Evolutionary conservation across 2,113 vertebrate species (phyloP).

Genomic region (Atractosteus spatula): DNA sequence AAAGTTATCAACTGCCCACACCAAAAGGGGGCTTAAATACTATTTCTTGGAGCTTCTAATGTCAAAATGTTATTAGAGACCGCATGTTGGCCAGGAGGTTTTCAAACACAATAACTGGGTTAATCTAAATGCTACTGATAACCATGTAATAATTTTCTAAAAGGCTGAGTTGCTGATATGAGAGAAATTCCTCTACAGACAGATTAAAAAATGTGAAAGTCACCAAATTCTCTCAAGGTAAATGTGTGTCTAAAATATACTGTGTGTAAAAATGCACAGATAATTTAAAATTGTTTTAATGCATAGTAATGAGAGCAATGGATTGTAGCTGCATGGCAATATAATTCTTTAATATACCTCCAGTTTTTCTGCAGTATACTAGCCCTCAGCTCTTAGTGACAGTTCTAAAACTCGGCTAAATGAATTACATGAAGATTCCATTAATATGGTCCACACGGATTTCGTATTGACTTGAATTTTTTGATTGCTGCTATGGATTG

Average conservation of each 20-base stretch:
- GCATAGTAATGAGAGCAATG: constrained; percentile 69
- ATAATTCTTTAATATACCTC: constrained; percentile 7
- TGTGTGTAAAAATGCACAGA: constrained; percentile 55
- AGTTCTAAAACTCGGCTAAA: constrained; percentile 13
- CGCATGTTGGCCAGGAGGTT: constrained; percentile 62
- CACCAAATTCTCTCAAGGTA: constrained; percentile 45
- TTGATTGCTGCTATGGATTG: constrained; percentile 14
- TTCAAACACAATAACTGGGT: constrained; percentile 74
- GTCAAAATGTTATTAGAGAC: constrained; percentile 98
- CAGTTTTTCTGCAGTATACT: neutral
- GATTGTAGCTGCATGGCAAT: constrained; percentile 14
- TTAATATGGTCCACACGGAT: constrained; percentile 12
- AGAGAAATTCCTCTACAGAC: constrained; percentile 59
- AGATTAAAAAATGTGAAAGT: constrained; percentile 64
- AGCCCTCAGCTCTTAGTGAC: constrained; percentile 17
- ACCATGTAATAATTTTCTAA: constrained; percentile 70
- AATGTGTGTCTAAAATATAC: constrained; percentile 56
- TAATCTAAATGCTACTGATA: constrained; percentile 81
- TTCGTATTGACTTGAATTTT: constrained; percentile 9
- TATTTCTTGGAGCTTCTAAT: constrained; percentile 90
- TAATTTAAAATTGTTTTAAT: constrained; percentile 64
- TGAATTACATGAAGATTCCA: constrained; percentile 13
- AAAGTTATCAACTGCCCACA: constrained; percentile 93
- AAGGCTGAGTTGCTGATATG: constrained; percentile 58
- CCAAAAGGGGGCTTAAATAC: constrained; percentile 83